A percentile compares a stretch with the other conserved stretches of the same genome.
Evolutionary conservation across 2,888 invertebrate genomes (phyloP).

Genomic region (Smittia aterrima): DNA sequence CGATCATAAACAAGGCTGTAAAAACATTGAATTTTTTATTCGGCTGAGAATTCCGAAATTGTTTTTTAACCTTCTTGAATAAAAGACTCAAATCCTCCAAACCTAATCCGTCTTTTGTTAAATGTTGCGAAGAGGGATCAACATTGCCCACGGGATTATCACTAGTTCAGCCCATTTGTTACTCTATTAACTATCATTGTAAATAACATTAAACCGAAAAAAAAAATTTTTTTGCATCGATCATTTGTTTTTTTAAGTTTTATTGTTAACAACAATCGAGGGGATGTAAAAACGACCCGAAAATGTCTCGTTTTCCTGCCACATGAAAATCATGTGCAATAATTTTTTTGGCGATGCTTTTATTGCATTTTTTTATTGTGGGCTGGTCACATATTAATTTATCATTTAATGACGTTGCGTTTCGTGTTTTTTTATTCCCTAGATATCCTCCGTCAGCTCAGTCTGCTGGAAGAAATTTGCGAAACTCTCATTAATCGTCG

Average conservation of each 20-base stretch:
- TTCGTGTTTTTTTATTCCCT: no score
- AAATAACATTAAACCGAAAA: slow-evolving; percentile 22
- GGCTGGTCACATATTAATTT: slow-evolving; percentile 37
- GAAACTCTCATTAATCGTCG: background rate
- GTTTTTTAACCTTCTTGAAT: slow-evolving; percentile 4
- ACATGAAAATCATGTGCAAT: slow-evolving; percentile 23
- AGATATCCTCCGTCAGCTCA: no score
- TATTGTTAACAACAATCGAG: slow-evolving; percentile 37
- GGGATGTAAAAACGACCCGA: slow-evolving; percentile 1
- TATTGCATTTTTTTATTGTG: slow-evolving; percentile 25
- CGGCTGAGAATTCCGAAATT: background rate
- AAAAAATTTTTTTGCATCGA: background rate
- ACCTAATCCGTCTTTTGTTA: slow-evolving; percentile 39
- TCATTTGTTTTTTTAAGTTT: slow-evolving; percentile 27
- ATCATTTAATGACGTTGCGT: slow-evolving; percentile 29
- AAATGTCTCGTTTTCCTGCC: background rate
- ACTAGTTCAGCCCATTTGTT: slow-evolving; percentile 17
- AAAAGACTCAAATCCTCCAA: background rate
- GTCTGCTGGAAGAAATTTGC: no score
- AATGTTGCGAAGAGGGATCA: background rate
- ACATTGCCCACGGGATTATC: slow-evolving; percentile 1
- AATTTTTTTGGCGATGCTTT: background rate
- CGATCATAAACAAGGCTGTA: slow-evolving; percentile 40
- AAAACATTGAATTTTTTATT: slow-evolving; percentile 36
- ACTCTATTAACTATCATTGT: slow-evolving; percentile 26